These are phyloP conservation scores for Xestia xanthographa DNA, from an alignment of 2,888 invertebrate genomes.

Conservation along the genomic window DNA sequence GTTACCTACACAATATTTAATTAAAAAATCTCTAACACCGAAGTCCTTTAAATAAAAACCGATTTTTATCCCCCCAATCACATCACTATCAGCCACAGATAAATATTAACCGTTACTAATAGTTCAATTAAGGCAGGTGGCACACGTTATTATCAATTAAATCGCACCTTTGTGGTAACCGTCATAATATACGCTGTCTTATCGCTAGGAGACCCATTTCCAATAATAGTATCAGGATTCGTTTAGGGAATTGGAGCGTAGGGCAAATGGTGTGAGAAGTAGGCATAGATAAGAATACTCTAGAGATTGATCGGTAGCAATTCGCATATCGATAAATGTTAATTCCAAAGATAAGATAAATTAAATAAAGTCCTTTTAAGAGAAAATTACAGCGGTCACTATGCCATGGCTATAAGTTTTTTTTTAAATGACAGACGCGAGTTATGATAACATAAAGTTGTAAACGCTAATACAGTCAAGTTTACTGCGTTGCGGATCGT, in stretches of 20 bases:
- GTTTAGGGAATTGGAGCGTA: conserved; percentile 75
- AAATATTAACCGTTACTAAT: conserved; percentile 71
- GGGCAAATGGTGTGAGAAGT: conserved; percentile 77
- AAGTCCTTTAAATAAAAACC: conserved; percentile 52
- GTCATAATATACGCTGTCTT: conserved; percentile 79
- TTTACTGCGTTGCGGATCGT: conserved; percentile 36
- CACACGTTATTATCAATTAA: conserved; percentile 71
- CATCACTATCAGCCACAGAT: conserved; percentile 64
- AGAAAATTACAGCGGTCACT: conserved; percentile 31
- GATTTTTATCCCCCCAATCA: conserved; percentile 45
- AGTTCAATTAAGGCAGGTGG: conserved; percentile 71
- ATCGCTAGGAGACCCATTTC: conserved; percentile 77
- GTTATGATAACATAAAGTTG: conserved; percentile 39
- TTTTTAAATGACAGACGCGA: conserved; percentile 39
- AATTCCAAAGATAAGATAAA: conserved; percentile 65
- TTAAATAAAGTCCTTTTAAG: conserved; percentile 62
- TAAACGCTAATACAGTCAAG: conserved; percentile 37
- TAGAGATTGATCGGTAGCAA: conserved; percentile 76
- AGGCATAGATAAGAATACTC: conserved; percentile 67
- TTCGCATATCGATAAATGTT: conserved; percentile 71
- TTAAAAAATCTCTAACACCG: conserved; percentile 30
- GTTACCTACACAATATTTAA: conserved; percentile 43
- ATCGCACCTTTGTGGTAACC: conserved; percentile 69
- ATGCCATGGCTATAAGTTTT: conserved; percentile 37
- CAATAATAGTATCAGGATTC: conserved; percentile 75